phyloP scores from a whole-genome alignment of 1,140 invertebrate species.

The Sitodiplosis mosellana region DNA sequence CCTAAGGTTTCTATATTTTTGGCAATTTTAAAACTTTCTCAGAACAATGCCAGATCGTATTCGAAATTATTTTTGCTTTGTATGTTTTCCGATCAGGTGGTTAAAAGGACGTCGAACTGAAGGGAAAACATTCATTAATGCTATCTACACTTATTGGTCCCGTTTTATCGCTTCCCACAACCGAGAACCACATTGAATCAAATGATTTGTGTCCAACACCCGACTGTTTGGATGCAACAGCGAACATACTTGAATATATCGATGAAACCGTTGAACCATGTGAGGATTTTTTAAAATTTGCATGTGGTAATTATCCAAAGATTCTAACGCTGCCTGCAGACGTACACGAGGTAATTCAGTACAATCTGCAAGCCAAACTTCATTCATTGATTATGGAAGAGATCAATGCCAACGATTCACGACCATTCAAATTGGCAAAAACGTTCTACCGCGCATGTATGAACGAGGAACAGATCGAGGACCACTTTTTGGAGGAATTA shows the following conservation, averaged over 20 bases:
- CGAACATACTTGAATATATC: conserved; percentile 50
- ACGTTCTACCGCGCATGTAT: conserved; percentile 69
- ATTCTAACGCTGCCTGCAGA: conserved; percentile 61
- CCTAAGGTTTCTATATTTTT: no score
- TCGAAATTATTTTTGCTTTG: no score
- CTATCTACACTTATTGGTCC: no score
- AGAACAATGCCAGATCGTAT: no score
- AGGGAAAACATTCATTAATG: no score
- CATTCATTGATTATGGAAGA: conserved; percentile 53
- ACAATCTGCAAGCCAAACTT: conserved; percentile 55
- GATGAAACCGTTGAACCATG: conserved; percentile 62
- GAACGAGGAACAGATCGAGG: conserved; percentile 61
- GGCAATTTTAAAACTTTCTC: no score
- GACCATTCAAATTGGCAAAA: conserved; percentile 56
- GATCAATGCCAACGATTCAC: conserved; percentile 38
- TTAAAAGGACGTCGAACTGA: no score
- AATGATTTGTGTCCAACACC: conserved; percentile 34
- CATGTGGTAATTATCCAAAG: conserved; percentile 57
- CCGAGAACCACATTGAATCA: no score
- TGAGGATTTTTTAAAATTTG: conserved; percentile 73
- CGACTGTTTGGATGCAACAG: conserved; percentile 52
- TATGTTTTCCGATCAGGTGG: no score
- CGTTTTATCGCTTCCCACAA: no score
- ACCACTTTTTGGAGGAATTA: conserved; percentile 48
- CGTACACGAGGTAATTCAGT: no score